phyloP scores from a whole-genome alignment of 1,140 invertebrate species.

The Penaeus indicus region DNA sequence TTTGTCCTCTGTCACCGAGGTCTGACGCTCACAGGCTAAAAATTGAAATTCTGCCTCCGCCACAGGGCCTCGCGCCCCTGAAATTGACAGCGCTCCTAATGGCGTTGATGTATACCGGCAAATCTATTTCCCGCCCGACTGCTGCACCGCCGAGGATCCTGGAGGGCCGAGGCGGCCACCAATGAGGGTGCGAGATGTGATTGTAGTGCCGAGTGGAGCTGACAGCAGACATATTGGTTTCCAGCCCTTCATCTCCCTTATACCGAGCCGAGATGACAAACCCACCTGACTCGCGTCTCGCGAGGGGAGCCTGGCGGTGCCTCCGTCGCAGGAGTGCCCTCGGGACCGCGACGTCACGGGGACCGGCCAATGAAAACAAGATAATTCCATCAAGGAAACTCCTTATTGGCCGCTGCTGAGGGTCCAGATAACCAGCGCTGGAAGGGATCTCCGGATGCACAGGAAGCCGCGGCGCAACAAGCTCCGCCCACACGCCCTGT shows the following conservation, averaged over 20 bases:
- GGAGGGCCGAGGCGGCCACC: slow-evolving; percentile 51
- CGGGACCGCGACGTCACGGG: slow-evolving; percentile 45
- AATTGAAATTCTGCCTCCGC: slow-evolving; percentile 63
- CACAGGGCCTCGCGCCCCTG: slow-evolving; percentile 46
- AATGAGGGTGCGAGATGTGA: slow-evolving; percentile 60
- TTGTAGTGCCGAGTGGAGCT: slow-evolving; percentile 61
- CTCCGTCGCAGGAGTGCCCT: neutral
- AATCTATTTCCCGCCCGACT: slow-evolving; percentile 63
- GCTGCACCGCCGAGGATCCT: slow-evolving; percentile 43
- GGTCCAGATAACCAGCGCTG: neutral
- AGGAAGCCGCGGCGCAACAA: slow-evolving; percentile 19
- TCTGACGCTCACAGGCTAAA: slow-evolving; percentile 64
- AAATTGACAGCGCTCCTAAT: slow-evolving; percentile 63
- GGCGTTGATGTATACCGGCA: slow-evolving; percentile 60
- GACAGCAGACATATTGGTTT: slow-evolving; percentile 64
- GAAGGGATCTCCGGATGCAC: slow-evolving; percentile 4
- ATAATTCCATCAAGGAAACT: neutral
- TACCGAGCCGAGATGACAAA: slow-evolving; percentile 43
- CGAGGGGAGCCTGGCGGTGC: neutral
- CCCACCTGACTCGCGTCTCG: slow-evolving; percentile 39
- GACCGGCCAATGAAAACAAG: slow-evolving; percentile 36
- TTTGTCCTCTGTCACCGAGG: slow-evolving; percentile 64
- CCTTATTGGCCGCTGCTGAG: slow-evolving; percentile 5
- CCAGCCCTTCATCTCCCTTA: slow-evolving; percentile 60
- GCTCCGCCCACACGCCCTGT: slow-evolving; percentile 30